These are phyloP conservation scores for Eudasyphora cyanicolor DNA, from an alignment of 2,888 invertebrate species.

Conservation along the genomic window DNA sequence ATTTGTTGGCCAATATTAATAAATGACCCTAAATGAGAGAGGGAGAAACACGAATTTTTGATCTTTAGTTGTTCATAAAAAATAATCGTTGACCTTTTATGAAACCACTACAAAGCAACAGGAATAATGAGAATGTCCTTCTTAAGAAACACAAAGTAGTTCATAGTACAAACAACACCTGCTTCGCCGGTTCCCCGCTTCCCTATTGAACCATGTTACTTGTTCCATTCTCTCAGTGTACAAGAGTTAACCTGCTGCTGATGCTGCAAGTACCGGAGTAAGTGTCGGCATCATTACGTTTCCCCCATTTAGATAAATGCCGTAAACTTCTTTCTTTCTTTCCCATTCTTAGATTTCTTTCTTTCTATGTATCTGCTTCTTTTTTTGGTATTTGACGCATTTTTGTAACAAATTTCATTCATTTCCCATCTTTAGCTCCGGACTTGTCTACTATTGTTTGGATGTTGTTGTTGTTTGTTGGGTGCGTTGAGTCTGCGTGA, in stretches of 20 bases:
- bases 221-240: background rate
- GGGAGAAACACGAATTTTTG: no score
- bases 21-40: no score
- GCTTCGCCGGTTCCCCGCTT: no score
- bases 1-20: no score
- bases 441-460: background rate
- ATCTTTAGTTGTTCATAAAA: no score
- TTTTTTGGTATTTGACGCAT: conserved; percentile 8
- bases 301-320: conserved; percentile 24
- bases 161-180: no score
- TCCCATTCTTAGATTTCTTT: conserved; percentile 15
- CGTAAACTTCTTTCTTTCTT: conserved; percentile 6
- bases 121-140: no score
- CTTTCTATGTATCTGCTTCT: conserved; percentile 5
- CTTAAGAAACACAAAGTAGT: no score
- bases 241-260: conserved; percentile 21
- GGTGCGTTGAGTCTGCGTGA: conserved; percentile 45
- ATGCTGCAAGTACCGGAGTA: background rate
- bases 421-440: conserved; percentile 35
- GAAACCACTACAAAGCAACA: no score
- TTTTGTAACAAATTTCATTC: conserved; percentile 48
- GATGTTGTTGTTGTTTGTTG: conserved; percentile 25
- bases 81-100: no score
- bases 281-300: conserved; percentile 22
- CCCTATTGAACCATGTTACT: no score